Percentiles rank a stretch among this genome's conserved stretches.
Conservation (phyloP, 1,140 invertebrate genomes). For the Asbolus verrucosus region DNA sequence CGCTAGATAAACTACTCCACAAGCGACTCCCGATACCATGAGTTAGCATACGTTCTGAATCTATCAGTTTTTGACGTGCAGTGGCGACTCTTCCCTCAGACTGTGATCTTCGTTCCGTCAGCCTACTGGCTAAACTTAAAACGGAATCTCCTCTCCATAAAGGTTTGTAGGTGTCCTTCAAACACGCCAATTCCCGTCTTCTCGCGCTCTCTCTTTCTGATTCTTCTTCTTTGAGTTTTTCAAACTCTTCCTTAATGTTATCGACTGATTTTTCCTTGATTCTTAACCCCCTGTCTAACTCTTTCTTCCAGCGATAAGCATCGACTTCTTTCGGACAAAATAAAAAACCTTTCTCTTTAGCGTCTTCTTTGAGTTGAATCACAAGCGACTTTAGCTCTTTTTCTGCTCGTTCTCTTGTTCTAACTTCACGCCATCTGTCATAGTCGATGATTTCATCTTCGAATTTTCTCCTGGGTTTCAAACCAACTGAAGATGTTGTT, state of each 20-base stretch:
- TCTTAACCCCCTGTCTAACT: constrained; percentile 81
- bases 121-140: constrained; percentile 77
- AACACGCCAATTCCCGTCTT: constrained; percentile 66
- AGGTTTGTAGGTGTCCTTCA: constrained; percentile 81
- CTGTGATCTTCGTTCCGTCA: constrained; percentile 68
- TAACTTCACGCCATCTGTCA: constrained; percentile 85
- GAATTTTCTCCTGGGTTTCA: constrained; percentile 76
- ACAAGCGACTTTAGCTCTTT: constrained; percentile 84
- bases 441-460: constrained; percentile 88
- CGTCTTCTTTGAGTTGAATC: constrained; percentile 80
- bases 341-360: constrained; percentile 86
- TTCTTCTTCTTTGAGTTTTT: constrained; percentile 67
- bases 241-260: constrained; percentile 82
- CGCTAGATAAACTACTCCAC: constrained; percentile 86
- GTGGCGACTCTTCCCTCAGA: constrained; percentile 57
- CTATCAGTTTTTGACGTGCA: constrained; percentile 53
- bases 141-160: constrained; percentile 87
- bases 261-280: constrained; percentile 89
- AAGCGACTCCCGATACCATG: constrained; percentile 78
- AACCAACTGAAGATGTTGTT: constrained; percentile 76
- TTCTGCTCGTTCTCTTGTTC: constrained; percentile 83
- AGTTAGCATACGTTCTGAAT: constrained; percentile 63
- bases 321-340: constrained; percentile 80
- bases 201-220: constrained; percentile 64
- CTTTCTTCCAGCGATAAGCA: constrained; percentile 73